phyloP scores from a whole-genome alignment of 2,113 vertebrate genomes.

The Odontesthes bonariensis region DNA sequence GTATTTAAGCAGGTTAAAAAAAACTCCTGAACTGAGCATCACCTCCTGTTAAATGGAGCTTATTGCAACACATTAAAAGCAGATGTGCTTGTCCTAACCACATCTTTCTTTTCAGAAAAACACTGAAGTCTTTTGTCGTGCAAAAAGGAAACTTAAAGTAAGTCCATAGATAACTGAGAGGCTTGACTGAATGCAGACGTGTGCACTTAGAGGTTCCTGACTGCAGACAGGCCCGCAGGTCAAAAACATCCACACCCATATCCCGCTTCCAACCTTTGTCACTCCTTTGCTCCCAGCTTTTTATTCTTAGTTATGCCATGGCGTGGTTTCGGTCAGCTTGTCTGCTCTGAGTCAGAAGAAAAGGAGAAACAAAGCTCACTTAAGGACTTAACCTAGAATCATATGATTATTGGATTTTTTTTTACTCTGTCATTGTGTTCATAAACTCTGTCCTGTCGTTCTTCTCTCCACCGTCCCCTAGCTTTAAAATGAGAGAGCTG shows the following conservation, averaged over 20 bases:
- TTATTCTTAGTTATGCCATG: background rate
- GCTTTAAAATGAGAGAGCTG: background rate
- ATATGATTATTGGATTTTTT: slow-evolving; percentile 16
- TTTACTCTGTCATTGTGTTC: slow-evolving; percentile 6
- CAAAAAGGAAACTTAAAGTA: slow-evolving; percentile 34
- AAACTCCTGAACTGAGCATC: slow-evolving; percentile 1
- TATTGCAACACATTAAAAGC: slow-evolving; percentile 36
- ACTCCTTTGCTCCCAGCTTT: background rate
- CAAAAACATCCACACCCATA: slow-evolving; percentile 1
- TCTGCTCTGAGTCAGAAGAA: slow-evolving; percentile 29
- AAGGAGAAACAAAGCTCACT: slow-evolving; percentile 1
- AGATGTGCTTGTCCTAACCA: slow-evolving; percentile 54
- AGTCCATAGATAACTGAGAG: background rate
- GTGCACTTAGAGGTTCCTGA: slow-evolving; percentile 5
- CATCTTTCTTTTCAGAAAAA: slow-evolving; percentile 34
- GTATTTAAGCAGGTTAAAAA: background rate
- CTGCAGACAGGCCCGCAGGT: slow-evolving; percentile 11
- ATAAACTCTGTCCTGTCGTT: background rate
- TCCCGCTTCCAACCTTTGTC: background rate
- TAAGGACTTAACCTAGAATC: background rate
- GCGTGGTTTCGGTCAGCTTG: background rate
- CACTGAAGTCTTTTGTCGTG: background rate
- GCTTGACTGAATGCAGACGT: background rate
- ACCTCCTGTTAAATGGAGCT: background rate
- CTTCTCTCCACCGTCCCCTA: background rate